Evolutionary conservation across 2,797 vertebrate genomes (phyloP).

Genomic region (Pterois miles): DNA sequence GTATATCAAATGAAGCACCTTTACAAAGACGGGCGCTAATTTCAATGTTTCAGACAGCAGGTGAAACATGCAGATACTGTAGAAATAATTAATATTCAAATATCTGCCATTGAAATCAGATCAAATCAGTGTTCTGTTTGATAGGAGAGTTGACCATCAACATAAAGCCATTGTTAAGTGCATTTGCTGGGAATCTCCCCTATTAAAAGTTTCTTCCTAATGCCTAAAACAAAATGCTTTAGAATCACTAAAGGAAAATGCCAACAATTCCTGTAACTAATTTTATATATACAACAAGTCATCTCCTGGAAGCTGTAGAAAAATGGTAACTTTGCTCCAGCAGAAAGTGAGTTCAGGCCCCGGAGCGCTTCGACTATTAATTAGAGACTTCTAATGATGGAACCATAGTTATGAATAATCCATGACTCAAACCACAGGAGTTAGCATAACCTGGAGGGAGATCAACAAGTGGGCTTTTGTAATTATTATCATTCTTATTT

Average conservation of each 20-base stretch:
- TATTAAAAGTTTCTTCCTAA: conserved; percentile 9
- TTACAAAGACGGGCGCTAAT: no score
- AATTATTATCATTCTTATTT: conserved; percentile 46
- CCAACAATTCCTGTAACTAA: conserved; percentile 5
- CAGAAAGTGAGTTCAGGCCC: conserved; percentile 52
- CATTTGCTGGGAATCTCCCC: background rate
- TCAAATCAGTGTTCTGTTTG: background rate
- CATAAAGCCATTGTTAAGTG: background rate
- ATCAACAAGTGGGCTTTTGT: conserved; percentile 62
- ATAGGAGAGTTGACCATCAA: background rate
- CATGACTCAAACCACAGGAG: conserved; percentile 55
- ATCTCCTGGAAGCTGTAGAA: conserved; percentile 13
- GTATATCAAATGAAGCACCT: no score
- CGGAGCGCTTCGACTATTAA: conserved; percentile 57
- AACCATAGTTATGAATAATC: conserved; percentile 71
- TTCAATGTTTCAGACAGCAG: no score
- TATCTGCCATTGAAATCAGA: background rate
- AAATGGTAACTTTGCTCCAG: conserved; percentile 51
- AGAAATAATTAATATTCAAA: background rate
- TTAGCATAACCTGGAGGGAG: conserved; percentile 50
- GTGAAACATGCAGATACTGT: background rate
- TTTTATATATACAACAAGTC: conserved; percentile 19
- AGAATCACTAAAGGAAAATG: conserved; percentile 24
- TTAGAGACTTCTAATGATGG: conserved; percentile 70
- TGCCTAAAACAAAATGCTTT: background rate